A percentile compares a stretch with the other conserved stretches of the same genome.
phyloP scores from a whole-genome alignment of 2,888 invertebrate genomes.

The Drosophila vallismaia region DNA sequence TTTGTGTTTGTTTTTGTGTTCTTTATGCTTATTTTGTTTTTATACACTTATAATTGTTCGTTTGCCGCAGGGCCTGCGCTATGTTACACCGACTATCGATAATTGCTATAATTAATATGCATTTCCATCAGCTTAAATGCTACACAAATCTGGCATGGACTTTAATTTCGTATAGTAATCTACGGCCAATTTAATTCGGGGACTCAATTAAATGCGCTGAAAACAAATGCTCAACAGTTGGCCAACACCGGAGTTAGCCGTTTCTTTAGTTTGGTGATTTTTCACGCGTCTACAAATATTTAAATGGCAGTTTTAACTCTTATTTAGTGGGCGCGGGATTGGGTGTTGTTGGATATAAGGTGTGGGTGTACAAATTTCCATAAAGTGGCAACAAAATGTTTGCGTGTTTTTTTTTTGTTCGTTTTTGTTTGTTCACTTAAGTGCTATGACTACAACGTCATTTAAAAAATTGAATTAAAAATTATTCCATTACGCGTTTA shows the following conservation, averaged over 20 bases:
- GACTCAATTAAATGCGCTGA: conserved; percentile 52
- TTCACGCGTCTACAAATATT: conserved; percentile 47
- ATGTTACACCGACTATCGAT: conserved; percentile 68
- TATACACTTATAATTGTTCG: conserved; percentile 68
- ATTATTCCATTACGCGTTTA: conserved; percentile 56
- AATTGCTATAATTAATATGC: conserved; percentile 47
- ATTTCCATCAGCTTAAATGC: conserved; percentile 61
- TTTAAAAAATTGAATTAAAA: conserved; percentile 71
- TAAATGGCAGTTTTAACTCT: conserved; percentile 65
- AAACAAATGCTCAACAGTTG: conserved; percentile 58
- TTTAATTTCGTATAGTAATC: conserved; percentile 27
- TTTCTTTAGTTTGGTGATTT: conserved; percentile 37
- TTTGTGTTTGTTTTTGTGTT: conserved; percentile 43
- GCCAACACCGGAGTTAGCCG: conserved; percentile 19
- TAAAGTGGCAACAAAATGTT: conserved; percentile 34
- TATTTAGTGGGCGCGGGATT: conserved; percentile 20
- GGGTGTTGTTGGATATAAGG: conserved; percentile 3
- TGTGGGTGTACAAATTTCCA: conserved; percentile 30
- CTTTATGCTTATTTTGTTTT: conserved; percentile 33
- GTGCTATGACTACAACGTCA: conserved; percentile 82
- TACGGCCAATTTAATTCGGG: conserved; percentile 34
- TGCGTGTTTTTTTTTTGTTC: conserved; percentile 14
- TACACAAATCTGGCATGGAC: conserved; percentile 53
- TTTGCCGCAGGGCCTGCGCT: conserved; percentile 44
- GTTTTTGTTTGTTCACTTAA: conserved; percentile 49